Evolutionary conservation across 1,140 invertebrate genomes (phyloP).

Genomic region (Xylocopa sonorina): DNA sequence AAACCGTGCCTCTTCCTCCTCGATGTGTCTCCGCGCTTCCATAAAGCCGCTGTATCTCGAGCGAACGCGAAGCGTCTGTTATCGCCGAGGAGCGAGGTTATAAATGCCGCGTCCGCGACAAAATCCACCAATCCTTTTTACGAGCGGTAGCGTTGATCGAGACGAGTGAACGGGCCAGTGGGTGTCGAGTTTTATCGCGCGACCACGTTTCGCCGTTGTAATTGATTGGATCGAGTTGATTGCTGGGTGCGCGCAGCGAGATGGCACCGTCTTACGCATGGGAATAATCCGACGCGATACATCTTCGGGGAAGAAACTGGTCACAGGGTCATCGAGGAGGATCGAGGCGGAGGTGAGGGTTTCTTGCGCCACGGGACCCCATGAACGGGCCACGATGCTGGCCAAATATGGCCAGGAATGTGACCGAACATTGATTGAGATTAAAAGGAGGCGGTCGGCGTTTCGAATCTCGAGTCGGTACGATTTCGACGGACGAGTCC

Average conservation of each 20-base stretch:
- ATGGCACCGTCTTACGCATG: neutral
- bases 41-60: too few species aligned
- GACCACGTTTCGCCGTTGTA: neutral
- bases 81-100: conserved; percentile 10
- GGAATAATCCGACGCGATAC: conserved; percentile 17
- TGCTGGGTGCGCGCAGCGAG: neutral
- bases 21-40: too few species aligned
- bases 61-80: too few species aligned
- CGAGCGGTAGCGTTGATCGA: conserved; percentile 17
- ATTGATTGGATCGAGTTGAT: neutral
- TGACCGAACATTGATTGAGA: conserved; percentile 58
- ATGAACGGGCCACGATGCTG: conserved; percentile 15
- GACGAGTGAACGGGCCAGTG: conserved; percentile 5
- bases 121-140: neutral
- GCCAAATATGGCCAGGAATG: conserved; percentile 67
- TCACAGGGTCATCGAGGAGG: conserved; percentile 38
- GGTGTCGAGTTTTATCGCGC: conserved; percentile 23
- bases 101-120: conserved; percentile 18
- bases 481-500: conserved; percentile 24
- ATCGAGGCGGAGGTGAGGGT: conserved; percentile 20
- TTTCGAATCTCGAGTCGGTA: neutral
- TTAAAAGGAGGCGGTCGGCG: conserved; percentile 32
- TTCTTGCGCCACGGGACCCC: conserved; percentile 37
- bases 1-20: too few species aligned
- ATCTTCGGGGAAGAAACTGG: conserved; percentile 27